Evolutionary conservation across 92 coral and sea anemone genomes (phyloP).

Genomic region (Siderastrea radians): DNA sequence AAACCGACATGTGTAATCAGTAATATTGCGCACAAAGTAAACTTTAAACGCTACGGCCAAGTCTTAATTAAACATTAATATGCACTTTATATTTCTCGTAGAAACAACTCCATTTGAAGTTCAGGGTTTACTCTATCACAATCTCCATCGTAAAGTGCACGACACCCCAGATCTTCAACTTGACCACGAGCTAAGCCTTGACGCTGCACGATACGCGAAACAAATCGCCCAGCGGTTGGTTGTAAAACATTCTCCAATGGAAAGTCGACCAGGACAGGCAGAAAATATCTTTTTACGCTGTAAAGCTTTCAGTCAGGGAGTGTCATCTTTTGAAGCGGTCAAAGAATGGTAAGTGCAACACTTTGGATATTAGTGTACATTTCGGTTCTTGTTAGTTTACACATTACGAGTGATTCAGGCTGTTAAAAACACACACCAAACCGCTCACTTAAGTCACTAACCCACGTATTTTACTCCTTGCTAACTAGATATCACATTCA

Average conservation of each 20-base stretch:
- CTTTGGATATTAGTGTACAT: not conserved
- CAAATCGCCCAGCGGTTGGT: constrained; percentile 49
- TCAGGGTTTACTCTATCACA: constrained; percentile 78
- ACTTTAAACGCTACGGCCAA: not conserved
- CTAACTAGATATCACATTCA: no score
- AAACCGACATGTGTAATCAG: no score
- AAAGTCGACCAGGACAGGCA: constrained; percentile 71
- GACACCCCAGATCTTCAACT: constrained; percentile 53
- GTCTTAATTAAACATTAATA: not conserved
- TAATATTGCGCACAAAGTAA: no score
- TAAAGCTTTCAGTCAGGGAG: constrained; percentile 76
- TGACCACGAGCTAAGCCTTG: constrained; percentile 77
- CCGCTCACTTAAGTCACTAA: no score
- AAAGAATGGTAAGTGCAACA: constrained; percentile 74
- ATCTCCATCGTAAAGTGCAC: constrained; percentile 83
- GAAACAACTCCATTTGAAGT: constrained; percentile 79
- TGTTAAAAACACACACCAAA: no score
- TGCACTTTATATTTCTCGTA: not conserved
- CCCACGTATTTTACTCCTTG: no score
- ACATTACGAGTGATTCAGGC: not conserved
- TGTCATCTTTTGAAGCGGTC: constrained; percentile 84
- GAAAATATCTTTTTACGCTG: constrained; percentile 92
- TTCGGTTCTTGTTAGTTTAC: no score
- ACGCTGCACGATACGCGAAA: constrained; percentile 68
- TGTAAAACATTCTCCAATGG: constrained; percentile 61